Conservation (phyloP, 2,113 vertebrate genomes). For the Taurulus bubalis region DNA sequence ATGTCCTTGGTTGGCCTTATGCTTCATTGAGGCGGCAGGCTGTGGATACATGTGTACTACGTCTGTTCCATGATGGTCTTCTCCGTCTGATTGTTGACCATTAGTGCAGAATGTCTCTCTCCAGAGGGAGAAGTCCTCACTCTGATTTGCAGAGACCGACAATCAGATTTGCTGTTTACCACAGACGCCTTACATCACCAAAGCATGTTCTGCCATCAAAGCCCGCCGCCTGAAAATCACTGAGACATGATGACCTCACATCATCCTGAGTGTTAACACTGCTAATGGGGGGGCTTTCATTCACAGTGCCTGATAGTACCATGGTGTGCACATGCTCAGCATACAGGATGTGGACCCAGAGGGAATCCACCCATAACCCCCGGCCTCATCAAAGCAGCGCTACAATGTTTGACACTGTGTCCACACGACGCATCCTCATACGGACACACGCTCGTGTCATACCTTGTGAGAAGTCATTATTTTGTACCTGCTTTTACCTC, state of each 20-base stretch:
- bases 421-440: neutral
- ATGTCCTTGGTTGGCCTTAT: constrained; percentile 31
- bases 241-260: neutral
- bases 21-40: constrained; percentile 2
- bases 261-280: neutral
- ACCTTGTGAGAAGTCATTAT: neutral
- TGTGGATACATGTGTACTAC: constrained; percentile 2
- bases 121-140: neutral
- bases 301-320: neutral
- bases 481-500: neutral
- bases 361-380: constrained; percentile 30
- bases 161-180: neutral
- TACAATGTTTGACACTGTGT: constrained; percentile 13
- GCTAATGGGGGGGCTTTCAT: neutral
- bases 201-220: neutral
- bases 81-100: constrained; percentile 4
- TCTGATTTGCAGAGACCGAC: neutral
- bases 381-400: constrained; percentile 18
- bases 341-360: constrained; percentile 11
- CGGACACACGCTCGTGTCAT: neutral
- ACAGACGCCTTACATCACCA: neutral
- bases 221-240: neutral
- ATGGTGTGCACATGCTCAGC: constrained; percentile 32
- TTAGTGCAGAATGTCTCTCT: constrained; percentile 1
- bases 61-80: constrained; percentile 1